Evolutionary conservation across 2,113 vertebrate species (phyloP).

Genomic region (Grammomys dolichurus): DNA sequence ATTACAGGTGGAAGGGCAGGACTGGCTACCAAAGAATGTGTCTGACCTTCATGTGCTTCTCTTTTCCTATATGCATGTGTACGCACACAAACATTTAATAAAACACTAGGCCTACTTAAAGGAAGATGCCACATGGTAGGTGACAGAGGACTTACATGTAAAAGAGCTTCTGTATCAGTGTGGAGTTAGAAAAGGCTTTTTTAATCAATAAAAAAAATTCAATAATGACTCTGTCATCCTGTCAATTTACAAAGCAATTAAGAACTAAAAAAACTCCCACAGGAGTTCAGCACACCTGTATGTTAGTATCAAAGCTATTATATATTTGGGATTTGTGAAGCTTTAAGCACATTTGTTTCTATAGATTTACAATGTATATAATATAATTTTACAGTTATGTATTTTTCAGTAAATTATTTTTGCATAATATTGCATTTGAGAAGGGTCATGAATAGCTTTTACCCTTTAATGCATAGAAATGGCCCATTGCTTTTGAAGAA

Average conservation of each 20-base stretch:
- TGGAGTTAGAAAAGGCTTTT: background rate
- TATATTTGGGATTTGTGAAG: background rate
- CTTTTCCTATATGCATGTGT: background rate
- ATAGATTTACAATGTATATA: background rate
- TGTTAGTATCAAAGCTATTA: background rate
- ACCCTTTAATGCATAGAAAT: conserved; percentile 25
- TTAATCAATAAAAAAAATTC: background rate
- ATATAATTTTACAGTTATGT: background rate
- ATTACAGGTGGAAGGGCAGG: background rate
- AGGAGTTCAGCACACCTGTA: background rate
- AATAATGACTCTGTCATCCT: background rate
- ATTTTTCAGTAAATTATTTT: background rate
- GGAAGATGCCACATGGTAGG: background rate
- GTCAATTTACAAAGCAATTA: background rate
- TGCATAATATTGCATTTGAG: conserved; percentile 3
- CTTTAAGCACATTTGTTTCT: background rate
- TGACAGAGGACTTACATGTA: background rate
- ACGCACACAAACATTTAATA: background rate
- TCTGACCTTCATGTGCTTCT: background rate
- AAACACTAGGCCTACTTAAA: background rate
- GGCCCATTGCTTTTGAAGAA: conserved; percentile 39
- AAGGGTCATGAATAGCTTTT: background rate
- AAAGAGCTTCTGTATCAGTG: background rate
- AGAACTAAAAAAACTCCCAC: background rate
- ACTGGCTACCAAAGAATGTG: background rate